Evolutionary conservation across 2,113 vertebrate species (phyloP).

Genomic region (Ptyas mucosa): DNA sequence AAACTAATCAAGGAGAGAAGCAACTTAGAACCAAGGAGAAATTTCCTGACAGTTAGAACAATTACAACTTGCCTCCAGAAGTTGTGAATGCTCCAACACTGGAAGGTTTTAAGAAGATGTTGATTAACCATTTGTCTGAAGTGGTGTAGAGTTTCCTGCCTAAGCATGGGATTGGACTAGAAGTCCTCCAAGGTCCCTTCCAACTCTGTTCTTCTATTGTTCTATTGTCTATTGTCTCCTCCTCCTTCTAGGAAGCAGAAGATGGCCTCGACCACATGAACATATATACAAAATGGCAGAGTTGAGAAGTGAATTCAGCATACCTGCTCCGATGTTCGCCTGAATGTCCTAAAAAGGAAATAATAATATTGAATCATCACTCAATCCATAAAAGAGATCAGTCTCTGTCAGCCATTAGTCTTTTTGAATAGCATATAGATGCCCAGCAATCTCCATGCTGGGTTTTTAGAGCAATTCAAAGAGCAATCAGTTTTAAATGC

Average conservation of each 20-base stretch:
- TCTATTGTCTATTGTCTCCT: not conserved
- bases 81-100: too few species aligned
- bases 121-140: too few species aligned
- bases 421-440: not conserved
- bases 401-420: not conserved
- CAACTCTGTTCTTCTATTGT: too few species aligned
- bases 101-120: too few species aligned
- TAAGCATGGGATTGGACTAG: too few species aligned
- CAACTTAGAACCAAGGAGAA: too few species aligned
- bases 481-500: not conserved
- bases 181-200: too few species aligned
- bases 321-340: fast-evolving
- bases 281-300: not conserved
- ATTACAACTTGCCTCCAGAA: too few species aligned
- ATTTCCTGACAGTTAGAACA: too few species aligned
- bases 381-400: not conserved
- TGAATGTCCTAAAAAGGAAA: not conserved
- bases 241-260: not conserved
- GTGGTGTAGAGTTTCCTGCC: too few species aligned
- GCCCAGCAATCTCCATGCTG: not conserved
- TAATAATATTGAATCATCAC: not conserved
- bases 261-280: not conserved
- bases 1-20: too few species aligned
- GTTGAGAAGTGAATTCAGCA: not conserved
- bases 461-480: not conserved